Base-by-base conservation (phyloP, 2,888 invertebrate genomes). In the Oligia fasciuncula region DNA sequence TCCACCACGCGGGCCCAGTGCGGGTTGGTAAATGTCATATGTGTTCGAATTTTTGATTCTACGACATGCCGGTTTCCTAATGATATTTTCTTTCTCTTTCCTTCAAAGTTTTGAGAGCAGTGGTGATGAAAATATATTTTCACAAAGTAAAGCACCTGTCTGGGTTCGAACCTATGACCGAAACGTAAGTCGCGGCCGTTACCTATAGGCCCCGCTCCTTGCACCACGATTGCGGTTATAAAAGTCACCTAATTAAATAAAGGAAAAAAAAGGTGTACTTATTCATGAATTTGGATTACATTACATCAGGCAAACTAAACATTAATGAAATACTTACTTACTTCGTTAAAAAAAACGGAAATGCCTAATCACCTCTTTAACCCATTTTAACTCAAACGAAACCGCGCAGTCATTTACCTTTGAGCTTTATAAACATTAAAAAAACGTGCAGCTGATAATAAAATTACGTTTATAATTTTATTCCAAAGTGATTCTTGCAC, bases 351-450 rank as follows among this genome's bases (percentile, higher is more conserved):
- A 85, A 87, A 89, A 84, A 81, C 87, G 87, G 88, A 85, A 79
- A 85, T 85, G 85, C 87, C 74, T 83, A 89, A 91, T 91, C 89
- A 90, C 89, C 84, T 87, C 83, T 87, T 88, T 87, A 87, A 82
- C 87, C 89, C 85, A 86, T 85, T 91, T 91, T 85, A 77, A 83
- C 77, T 75, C 69, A 81, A 85, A 79, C 75, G 84, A 90, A 90
- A 89, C 23, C 68, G 81, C 83, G 65, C 60, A 60, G 66, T 88
- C 87, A 89, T 83, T 79, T 83, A 86, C 89, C 88, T 90, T 90
- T 90, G 81, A 88, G 85, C 80, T 87, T 81, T 83, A 68, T 82
- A 82, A 87, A 86, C 82, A 81, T 80, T 83, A 72, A 78, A 69
- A 81, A 84, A 81, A 69, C 57, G 66, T 66, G 63, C 73, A 72